These are phyloP conservation scores for Spialia ferax DNA, from an alignment of 2,888 invertebrate species.

Conservation along the genomic window DNA sequence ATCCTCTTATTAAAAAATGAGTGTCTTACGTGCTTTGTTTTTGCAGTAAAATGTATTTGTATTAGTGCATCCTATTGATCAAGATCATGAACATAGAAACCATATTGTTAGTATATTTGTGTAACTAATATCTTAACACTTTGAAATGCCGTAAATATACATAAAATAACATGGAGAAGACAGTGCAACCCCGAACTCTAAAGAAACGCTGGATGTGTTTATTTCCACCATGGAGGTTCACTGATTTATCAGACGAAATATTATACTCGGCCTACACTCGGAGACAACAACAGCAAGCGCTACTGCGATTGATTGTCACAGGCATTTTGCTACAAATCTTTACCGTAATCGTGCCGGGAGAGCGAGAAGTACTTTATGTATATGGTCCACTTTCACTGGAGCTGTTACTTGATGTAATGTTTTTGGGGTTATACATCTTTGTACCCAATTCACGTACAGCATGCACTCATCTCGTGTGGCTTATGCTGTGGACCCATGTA, in stretches of 20 bases:
- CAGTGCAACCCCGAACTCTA: constrained; percentile 57
- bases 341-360: constrained; percentile 73
- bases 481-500: constrained; percentile 82
- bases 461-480: constrained; percentile 89
- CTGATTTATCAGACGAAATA: constrained; percentile 70
- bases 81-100: background rate
- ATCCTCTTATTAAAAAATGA: background rate
- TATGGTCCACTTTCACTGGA: constrained; percentile 62
- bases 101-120: background rate
- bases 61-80: background rate
- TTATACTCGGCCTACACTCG: constrained; percentile 74
- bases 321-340: constrained; percentile 71
- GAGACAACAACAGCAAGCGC: constrained; percentile 72
- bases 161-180: constrained; percentile 65
- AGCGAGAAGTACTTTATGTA: constrained; percentile 65
- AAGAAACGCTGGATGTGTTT: constrained; percentile 64
- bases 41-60: background rate
- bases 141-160: constrained; percentile 48
- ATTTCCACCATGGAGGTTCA: constrained; percentile 75
- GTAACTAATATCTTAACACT: constrained; percentile 30
- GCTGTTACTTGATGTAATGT: constrained; percentile 58
- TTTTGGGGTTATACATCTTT: constrained; percentile 61
- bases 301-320: constrained; percentile 69
- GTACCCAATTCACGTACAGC: constrained; percentile 74
- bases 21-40: constrained; percentile 14